Conservation (phyloP, 1,140 invertebrate genomes). For the Aleiodes sp. region DNA sequence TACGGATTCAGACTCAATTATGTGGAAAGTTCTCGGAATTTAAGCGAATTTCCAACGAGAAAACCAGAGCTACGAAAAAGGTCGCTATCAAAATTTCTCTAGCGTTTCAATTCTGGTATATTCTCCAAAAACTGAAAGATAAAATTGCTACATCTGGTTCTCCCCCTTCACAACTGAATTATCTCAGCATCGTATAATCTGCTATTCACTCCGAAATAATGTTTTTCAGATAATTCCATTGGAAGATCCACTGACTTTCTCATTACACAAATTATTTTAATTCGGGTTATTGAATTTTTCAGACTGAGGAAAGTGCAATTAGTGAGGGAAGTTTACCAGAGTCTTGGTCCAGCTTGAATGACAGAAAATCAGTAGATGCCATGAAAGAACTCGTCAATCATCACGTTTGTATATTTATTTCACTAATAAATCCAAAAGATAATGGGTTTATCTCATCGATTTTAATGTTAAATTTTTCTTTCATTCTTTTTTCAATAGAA, state of each 20-base stretch:
- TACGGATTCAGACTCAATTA: no score
- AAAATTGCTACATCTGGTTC: no score
- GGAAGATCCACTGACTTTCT: not conserved
- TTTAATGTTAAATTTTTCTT: slow-evolving; percentile 18
- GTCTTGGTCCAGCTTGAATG: slow-evolving; percentile 62
- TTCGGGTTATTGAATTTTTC: slow-evolving; percentile 39
- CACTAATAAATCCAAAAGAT: not conserved
- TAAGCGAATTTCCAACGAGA: no score
- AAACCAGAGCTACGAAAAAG: no score
- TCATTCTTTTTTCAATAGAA: slow-evolving; percentile 54
- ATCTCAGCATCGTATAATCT: no score
- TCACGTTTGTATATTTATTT: slow-evolving; percentile 67
- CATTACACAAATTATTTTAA: slow-evolving; percentile 19
- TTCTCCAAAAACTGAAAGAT: no score
- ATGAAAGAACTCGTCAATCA: slow-evolving; percentile 71
- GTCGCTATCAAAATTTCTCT: no score
- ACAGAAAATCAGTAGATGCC: slow-evolving; percentile 66
- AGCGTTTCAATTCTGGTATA: no score
- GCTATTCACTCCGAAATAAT: no score
- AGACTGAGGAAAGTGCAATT: slow-evolving; percentile 59
- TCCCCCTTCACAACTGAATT: no score
- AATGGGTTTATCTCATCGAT: slow-evolving; percentile 48
- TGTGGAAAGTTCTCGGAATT: no score
- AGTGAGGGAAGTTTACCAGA: slow-evolving; percentile 59
- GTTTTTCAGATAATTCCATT: no score